phyloP scores from a whole-genome alignment of 2,113 vertebrate genomes.

The Helogale parvula region DNA sequence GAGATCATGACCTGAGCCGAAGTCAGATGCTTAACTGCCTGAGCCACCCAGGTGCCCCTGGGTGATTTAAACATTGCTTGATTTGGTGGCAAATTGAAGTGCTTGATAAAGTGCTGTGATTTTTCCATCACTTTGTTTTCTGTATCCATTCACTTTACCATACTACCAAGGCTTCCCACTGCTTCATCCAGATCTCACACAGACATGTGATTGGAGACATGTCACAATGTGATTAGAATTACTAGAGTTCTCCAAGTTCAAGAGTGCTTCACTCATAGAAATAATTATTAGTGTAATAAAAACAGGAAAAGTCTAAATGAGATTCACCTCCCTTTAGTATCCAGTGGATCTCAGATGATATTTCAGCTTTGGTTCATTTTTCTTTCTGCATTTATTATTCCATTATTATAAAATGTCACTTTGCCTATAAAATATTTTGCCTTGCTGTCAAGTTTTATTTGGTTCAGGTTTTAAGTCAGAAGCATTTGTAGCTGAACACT shows the following conservation, averaged over 20 bases:
- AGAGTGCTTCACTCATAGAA: neutral
- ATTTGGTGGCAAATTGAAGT: conserved; percentile 39
- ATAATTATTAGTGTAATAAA: neutral
- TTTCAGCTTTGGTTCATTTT: conserved; percentile 65
- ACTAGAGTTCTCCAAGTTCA: neutral
- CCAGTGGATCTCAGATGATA: conserved; percentile 41
- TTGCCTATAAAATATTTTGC: conserved; percentile 76
- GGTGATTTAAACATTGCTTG: neutral
- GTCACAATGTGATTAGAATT: neutral
- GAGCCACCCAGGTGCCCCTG: no score
- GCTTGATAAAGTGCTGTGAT: neutral
- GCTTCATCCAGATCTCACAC: neutral
- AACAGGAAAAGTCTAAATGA: neutral
- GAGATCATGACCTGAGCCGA: no score
- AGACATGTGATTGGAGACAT: neutral
- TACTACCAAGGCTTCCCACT: neutral
- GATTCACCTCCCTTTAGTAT: neutral
- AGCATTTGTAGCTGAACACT: conserved; percentile 64
- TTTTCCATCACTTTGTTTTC: conserved; percentile 21
- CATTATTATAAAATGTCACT: conserved; percentile 74
- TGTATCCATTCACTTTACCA: neutral
- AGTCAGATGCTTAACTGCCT: no score
- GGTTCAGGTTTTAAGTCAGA: conserved; percentile 63
- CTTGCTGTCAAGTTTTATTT: conserved; percentile 75
- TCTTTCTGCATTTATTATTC: conserved; percentile 76